Conservation (phyloP, 1,140 invertebrate genomes). For the Stegodyphus dumicola region DNA sequence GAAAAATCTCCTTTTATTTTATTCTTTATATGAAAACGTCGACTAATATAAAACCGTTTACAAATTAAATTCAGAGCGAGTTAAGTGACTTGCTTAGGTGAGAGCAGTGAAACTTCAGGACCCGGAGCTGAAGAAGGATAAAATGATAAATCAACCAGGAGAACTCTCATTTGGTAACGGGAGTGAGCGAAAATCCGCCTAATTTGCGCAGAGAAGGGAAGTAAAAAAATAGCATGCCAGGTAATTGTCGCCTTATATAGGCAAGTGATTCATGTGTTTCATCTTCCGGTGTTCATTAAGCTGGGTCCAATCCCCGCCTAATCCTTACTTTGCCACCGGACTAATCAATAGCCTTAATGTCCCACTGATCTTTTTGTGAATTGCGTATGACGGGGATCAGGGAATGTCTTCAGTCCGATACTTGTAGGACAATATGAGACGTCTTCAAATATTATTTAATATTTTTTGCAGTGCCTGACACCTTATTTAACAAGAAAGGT, state of each 20-base stretch:
- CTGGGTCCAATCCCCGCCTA: conserved; percentile 34
- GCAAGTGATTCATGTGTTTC: conserved; percentile 60
- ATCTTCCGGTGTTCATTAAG: conserved; percentile 57
- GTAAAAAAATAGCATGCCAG: conserved; percentile 26
- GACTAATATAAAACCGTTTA: too few species aligned
- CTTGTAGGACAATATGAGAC: not conserved
- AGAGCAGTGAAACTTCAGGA: too few species aligned
- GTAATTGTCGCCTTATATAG: conserved; percentile 56
- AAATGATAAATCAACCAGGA: conserved; percentile 49
- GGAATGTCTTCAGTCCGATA: not conserved
- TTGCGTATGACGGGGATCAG: not conserved
- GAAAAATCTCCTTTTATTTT: too few species aligned
- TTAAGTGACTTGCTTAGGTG: too few species aligned
- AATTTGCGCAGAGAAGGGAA: conserved; percentile 12
- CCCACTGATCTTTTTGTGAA: conserved; percentile 50
- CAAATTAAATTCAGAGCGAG: too few species aligned
- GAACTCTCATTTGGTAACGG: conserved; percentile 22
- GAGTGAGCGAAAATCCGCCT: conserved; percentile 19
- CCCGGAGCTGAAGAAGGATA: not conserved
- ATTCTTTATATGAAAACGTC: too few species aligned
- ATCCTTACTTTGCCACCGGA: conserved; percentile 52
- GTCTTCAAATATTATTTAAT: too few species aligned
- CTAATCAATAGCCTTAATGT: conserved; percentile 61
- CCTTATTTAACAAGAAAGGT: too few species aligned
- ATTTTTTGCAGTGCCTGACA: too few species aligned